A percentile compares a stretch with the other conserved stretches of the same genome.
Evolutionary conservation across 2,113 vertebrate genomes (phyloP).

Genomic region (Gymnobelideus leadbeateri): DNA sequence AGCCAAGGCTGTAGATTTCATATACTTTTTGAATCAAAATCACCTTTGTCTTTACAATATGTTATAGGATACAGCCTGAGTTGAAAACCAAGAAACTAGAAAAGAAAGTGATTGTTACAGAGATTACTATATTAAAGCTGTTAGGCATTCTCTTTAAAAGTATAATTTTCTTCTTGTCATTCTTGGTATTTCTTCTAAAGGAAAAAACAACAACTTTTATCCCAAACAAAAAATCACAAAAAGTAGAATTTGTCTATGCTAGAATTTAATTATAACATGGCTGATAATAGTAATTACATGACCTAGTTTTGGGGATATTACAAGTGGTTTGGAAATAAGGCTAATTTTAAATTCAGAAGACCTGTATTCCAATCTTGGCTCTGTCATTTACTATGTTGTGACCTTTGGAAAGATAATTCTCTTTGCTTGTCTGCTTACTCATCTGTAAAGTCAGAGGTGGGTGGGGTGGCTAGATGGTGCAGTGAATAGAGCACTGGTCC

Average conservation of each 20-base stretch:
- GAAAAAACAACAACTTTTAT: slow-evolving; percentile 71
- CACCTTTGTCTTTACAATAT: slow-evolving; percentile 77
- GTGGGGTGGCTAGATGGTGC: too few relatives aligned
- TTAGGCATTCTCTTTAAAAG: slow-evolving; percentile 79
- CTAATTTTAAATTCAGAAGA: background rate
- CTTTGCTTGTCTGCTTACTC: too few relatives aligned
- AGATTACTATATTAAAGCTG: slow-evolving; percentile 78
- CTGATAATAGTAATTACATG: background rate
- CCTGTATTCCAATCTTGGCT: background rate
- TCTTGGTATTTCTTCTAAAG: slow-evolving; percentile 87
- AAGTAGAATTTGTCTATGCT: slow-evolving; percentile 77
- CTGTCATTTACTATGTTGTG: background rate
- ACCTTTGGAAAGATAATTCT: background rate
- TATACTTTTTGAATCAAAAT: slow-evolving; percentile 81
- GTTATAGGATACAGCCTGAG: slow-evolving; percentile 80
- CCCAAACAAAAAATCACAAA: slow-evolving; percentile 78
- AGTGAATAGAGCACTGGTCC: too few relatives aligned
- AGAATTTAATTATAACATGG: background rate
- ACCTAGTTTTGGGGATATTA: background rate
- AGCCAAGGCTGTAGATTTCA: slow-evolving; percentile 81
- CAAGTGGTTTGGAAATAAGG: background rate
- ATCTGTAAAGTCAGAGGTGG: too few relatives aligned
- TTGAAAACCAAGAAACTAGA: slow-evolving; percentile 74
- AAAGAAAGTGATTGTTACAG: slow-evolving; percentile 77
- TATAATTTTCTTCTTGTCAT: slow-evolving; percentile 66